Base-by-base conservation (phyloP, 2,888 invertebrate genomes). In the Melieria crassipennis region DNA sequence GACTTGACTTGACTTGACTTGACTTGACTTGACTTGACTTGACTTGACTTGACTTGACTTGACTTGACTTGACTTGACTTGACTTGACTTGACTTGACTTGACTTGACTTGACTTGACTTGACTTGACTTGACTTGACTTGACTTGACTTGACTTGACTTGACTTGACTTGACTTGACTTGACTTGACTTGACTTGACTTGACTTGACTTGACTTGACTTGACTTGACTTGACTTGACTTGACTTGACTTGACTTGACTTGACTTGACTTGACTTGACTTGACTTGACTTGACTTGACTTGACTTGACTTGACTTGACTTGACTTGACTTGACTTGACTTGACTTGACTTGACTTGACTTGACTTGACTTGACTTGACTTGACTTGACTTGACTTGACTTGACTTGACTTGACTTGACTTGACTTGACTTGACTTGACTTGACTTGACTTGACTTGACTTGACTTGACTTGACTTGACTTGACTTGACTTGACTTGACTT, bases 321-420 rank as follows among this genome's bases (percentile, higher is more conserved):
- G 57, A 57, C 9, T 57, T 57, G 57, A 57, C 9, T 57, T 57
- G 57, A 57, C 9, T 57, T 57, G 57, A 57, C 3, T 57, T 57
- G 57, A 57, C 30, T 62, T 16, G 57, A 57, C 9, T 57, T 57
- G 57, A 57, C 9, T 57, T 57, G 57, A 57, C 7, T 57, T 57
- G 57, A 57, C 7, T 57, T 57, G 57, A 57, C 7, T 57, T 45
- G 6, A 30, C 16, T 16, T 16, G 16, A 16, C 16, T 16, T 16
- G 16, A 16, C 16, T 16, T 16, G 16, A 16, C 16, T 16, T 16
- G 16, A 16, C 16, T 16, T 16, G 16, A 16, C 16, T 16, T 16
- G 16, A 16, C 16, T 16, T 16, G 16, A 16, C 16, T 16, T 16
- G 16, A 16, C 16, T 16, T 16, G 16, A 16, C 16, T 16, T 16